Evolutionary conservation across 2,797 vertebrate genomes (phyloP), one percentile per base, ranked within the genome.

Genomic region (Hydrolagus colliei): DNA sequence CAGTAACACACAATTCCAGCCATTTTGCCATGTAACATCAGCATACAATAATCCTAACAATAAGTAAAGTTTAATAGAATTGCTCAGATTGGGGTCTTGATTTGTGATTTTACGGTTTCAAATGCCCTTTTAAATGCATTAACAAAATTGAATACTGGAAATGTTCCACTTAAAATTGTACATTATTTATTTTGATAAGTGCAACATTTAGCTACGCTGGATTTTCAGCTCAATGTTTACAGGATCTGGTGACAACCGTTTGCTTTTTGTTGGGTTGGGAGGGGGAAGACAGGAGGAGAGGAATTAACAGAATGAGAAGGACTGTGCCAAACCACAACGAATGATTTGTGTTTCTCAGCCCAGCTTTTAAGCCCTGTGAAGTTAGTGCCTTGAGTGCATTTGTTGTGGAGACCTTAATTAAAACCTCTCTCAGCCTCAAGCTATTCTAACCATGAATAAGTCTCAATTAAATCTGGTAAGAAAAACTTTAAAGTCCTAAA

Each of bases 161-260:
- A 8, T 72, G 1, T n/a, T n/a, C 71, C 9, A 20, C n/a, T 73
- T 22, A 41, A 52, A 52, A 52, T 52, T 52, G 2, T 14, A 74
- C 27, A 41, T 74, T 8, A 35, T 74, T 13, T 27, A 84, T 84
- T 84, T 77, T 61, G 14, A 68, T 27, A 2, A 82, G 32, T 35
- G 32, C 65, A 71, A 18, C 65, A 84, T 41, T 35, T 4, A 22
- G 9, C 65, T 5, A 6, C 20, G 11, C 32, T 9, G 11, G 16
- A 71, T n/a, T 68, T 27, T 84, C 67, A 84, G 68, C 41, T 84
- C 32, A 71, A 84, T 8, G 79, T 84, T 68, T 71, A 84, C 32
- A 12, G 35, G 13, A 6, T 16, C 32, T n/a, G 20, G 32, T 84
- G 65, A 71, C 41, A 68, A 71, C 68, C 71, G 68, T 84, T 63